Conservation (phyloP, 1,140 invertebrate species). For the Camponotus floridanus region DNA sequence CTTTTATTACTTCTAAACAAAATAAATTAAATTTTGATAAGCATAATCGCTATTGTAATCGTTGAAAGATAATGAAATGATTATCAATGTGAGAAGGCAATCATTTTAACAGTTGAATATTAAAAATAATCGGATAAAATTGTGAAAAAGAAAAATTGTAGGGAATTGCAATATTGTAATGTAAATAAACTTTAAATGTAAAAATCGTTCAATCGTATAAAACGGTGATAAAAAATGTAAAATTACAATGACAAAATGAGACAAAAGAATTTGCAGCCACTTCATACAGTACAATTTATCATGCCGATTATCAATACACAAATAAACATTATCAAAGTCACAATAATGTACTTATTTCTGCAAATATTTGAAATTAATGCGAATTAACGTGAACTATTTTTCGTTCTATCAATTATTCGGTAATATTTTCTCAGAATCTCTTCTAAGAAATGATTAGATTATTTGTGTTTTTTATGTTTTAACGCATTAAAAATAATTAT, state of each 20-base stretch:
- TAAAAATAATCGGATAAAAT: slow-evolving; percentile 4
- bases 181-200: slow-evolving; percentile 2
- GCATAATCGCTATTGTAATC: background rate
- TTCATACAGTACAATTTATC: slow-evolving; percentile 17
- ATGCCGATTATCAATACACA: background rate
- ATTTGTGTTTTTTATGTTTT: background rate
- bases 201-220: slow-evolving; percentile 2
- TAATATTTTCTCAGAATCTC: background rate
- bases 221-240: background rate
- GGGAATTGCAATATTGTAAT: background rate
- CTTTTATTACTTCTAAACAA: background rate
- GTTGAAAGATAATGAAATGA: background rate
- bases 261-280: slow-evolving; percentile 13
- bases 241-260: slow-evolving; percentile 36
- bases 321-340: slow-evolving; percentile 17
- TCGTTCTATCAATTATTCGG: background rate
- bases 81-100: background rate
- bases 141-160: background rate
- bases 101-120: background rate
- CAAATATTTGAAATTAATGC: background rate
- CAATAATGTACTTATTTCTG: slow-evolving; percentile 10
- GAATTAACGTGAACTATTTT: background rate
- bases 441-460: background rate
- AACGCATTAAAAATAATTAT: background rate
- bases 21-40: background rate